Percentiles rank a stretch among this genome's conserved stretches.
These are phyloP conservation scores for Hermatobates lingyangjiaoensis DNA, from an alignment of 1,140 invertebrate genomes.

Conservation along the genomic window DNA sequence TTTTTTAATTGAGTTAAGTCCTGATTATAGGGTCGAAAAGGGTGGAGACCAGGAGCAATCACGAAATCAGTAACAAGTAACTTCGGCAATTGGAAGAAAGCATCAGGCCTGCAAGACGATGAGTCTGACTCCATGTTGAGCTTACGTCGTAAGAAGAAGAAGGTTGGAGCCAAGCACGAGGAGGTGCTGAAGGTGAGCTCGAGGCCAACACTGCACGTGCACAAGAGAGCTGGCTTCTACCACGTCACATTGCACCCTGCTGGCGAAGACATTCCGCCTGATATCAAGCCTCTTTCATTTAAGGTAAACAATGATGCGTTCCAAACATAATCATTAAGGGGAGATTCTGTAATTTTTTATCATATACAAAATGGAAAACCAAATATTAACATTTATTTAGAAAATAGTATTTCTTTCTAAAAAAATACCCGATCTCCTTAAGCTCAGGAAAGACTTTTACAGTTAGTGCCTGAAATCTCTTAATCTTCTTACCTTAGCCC, in stretches of 20 bases:
- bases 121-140: neutral
- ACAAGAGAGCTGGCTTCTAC: conserved; percentile 32
- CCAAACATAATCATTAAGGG: too few relatives aligned
- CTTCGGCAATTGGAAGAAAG: conserved; percentile 27
- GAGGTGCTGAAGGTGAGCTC: neutral
- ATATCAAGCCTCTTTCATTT: neutral
- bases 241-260: conserved; percentile 34
- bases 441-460: too few relatives aligned
- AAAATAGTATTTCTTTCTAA: too few relatives aligned
- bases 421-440: too few relatives aligned
- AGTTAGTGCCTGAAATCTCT: too few relatives aligned
- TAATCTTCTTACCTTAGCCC: too few relatives aligned
- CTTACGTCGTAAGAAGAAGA: neutral
- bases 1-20: too few relatives aligned
- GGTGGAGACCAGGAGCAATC: conserved; percentile 33
- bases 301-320: neutral
- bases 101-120: conserved; percentile 16
- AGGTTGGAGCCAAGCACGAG: neutral
- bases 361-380: too few relatives aligned
- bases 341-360: too few relatives aligned
- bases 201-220: conserved; percentile 31
- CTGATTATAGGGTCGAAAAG: too few relatives aligned
- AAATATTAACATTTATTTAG: too few relatives aligned
- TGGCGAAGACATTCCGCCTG: conserved; percentile 22
- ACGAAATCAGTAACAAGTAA: conserved; percentile 28